These are phyloP conservation scores for Calycopis cecrops DNA, from an alignment of 1,140 invertebrate genomes.

Conservation along the genomic window DNA sequence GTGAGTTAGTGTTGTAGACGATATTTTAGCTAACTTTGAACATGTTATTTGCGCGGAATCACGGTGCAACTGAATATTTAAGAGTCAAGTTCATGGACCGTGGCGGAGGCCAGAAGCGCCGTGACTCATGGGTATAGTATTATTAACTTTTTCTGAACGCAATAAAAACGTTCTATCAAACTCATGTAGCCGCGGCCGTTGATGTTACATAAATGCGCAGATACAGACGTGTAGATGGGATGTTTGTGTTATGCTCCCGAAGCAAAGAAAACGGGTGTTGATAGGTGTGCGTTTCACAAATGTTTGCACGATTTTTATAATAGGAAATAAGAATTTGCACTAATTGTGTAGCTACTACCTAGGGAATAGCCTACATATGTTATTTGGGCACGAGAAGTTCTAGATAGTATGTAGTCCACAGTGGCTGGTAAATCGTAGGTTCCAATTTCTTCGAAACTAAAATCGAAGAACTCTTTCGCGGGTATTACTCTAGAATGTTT, in stretches of 20 bases:
- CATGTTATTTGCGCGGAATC: background rate
- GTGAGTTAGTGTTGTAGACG: too few relatives aligned
- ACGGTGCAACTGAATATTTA: conserved; percentile 3
- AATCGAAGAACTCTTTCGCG: conserved; percentile 70
- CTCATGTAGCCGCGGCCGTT: too few relatives aligned
- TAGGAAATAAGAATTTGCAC: too few relatives aligned
- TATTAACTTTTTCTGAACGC: background rate
- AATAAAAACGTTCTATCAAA: conserved; percentile 1
- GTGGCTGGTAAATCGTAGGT: conserved; percentile 75
- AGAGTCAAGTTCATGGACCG: conserved; percentile 1
- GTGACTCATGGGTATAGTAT: conserved; percentile 5
- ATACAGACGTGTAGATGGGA: too few relatives aligned
- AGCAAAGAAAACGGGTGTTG: too few relatives aligned
- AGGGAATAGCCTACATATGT: conserved; percentile 81
- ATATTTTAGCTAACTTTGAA: conserved; percentile 8
- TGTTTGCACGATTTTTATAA: too few relatives aligned
- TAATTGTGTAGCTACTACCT: too few relatives aligned
- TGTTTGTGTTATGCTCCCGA: too few relatives aligned
- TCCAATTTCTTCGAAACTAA: conserved; percentile 76
- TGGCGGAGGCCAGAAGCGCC: background rate
- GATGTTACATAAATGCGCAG: too few relatives aligned
- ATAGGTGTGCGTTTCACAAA: too few relatives aligned
- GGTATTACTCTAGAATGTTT: conserved; percentile 73
- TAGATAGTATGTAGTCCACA: conserved; percentile 79
- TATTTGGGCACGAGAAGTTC: conserved; percentile 72